These are phyloP conservation scores for Noctilio leporinus DNA, from an alignment of 2,113 vertebrate species.

Conservation along the genomic window DNA sequence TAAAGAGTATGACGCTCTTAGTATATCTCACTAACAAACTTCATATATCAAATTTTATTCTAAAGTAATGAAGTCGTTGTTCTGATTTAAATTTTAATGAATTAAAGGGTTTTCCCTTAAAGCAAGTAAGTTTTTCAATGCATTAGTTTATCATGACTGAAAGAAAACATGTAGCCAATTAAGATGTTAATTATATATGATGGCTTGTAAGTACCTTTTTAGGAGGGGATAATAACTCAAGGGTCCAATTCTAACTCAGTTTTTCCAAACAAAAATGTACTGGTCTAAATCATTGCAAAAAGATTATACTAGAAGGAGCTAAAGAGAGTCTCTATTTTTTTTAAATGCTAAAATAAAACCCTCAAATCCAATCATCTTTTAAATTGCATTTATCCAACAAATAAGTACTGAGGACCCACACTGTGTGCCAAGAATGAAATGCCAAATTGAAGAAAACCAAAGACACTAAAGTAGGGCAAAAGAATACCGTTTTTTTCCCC, in stretches of 20 bases:
- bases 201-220: background rate
- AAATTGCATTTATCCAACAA: conserved; percentile 13
- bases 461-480: conserved; percentile 19
- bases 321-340: background rate
- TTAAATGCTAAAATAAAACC: background rate
- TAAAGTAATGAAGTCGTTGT: conserved; percentile 8
- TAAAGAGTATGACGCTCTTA: background rate
- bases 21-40: background rate
- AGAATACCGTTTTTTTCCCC: background rate
- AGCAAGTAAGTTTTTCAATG: conserved; percentile 1
- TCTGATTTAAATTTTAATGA: conserved; percentile 26
- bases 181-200: background rate
- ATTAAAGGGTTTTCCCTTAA: background rate
- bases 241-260: background rate
- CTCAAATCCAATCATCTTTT: conserved; percentile 1
- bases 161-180: background rate
- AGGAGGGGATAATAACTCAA: background rate
- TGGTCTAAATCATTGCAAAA: background rate
- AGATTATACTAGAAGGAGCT: background rate
- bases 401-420: background rate
- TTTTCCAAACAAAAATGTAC: conserved; percentile 27
- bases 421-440: background rate
- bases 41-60: conserved; percentile 6
- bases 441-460: background rate
- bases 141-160: background rate